These are phyloP conservation scores for Neoitamus cyanurus DNA, from an alignment of 2,888 invertebrate genomes.

Conservation along the genomic window DNA sequence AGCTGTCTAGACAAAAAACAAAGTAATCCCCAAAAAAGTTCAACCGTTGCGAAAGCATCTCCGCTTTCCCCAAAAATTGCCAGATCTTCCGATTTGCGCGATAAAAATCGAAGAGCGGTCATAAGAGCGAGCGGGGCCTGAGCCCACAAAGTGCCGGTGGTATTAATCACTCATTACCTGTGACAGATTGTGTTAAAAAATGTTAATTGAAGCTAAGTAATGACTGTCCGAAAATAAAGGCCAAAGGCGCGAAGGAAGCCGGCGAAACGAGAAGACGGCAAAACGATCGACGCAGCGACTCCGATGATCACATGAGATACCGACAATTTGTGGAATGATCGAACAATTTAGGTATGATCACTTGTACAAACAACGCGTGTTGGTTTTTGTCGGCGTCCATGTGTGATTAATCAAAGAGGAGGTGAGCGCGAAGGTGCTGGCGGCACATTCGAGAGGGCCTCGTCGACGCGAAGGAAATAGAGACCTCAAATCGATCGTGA, in stretches of 20 bases:
- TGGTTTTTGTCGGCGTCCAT: constrained; percentile 44
- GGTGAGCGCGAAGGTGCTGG: constrained; percentile 16
- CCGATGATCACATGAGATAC: constrained; percentile 42
- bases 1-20: neutral
- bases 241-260: neutral
- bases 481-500: neutral
- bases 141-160: neutral
- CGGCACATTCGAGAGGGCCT: neutral
- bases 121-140: neutral
- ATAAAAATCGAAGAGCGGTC: neutral
- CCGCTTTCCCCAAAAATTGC: neutral
- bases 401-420: constrained; percentile 45
- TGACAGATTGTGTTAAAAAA: constrained; percentile 19
- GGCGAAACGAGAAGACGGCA: neutral
- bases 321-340: constrained; percentile 37
- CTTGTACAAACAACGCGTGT: constrained; percentile 45
- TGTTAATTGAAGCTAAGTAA: constrained; percentile 38
- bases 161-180: constrained; percentile 17
- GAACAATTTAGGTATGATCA: constrained; percentile 45
- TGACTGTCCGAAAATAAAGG: constrained; percentile 33
- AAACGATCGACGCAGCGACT: neutral
- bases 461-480: neutral
- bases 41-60: neutral
- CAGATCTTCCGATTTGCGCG: neutral
- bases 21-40: neutral